These are phyloP conservation scores for Caenorhabditis macrosperma DNA, from an alignment of 2,888 invertebrate species.

Conservation along the genomic window DNA sequence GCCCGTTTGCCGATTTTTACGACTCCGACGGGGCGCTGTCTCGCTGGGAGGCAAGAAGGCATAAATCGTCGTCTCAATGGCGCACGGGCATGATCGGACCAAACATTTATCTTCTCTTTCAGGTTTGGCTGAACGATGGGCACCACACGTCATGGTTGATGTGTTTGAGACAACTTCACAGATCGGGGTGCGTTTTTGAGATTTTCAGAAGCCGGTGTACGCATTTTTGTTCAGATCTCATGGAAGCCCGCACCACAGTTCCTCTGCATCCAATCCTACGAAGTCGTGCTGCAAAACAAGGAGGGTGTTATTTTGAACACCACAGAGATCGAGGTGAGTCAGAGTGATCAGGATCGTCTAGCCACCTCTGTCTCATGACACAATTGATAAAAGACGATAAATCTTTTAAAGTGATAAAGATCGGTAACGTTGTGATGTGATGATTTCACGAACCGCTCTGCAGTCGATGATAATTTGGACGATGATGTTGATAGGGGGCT, in stretches of 20 bases:
- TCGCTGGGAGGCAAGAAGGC: neutral
- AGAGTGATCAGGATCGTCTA: neutral
- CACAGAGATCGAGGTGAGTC: slow-evolving; percentile 42
- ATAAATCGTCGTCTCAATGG: slow-evolving; percentile 33
- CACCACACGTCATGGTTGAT: slow-evolving; percentile 46
- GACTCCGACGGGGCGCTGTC: neutral
- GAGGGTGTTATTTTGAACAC: slow-evolving; percentile 34
- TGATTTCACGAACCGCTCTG: neutral
- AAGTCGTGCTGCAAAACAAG: slow-evolving; percentile 23
- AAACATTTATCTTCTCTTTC: slow-evolving; percentile 23
- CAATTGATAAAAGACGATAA: neutral
- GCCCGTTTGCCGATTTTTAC: neutral
- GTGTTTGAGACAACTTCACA: slow-evolving; percentile 33
- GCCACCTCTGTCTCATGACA: neutral
- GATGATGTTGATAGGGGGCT: neutral
- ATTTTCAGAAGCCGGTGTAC: neutral
- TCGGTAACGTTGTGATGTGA: slow-evolving; percentile 14
- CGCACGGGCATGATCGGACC: neutral
- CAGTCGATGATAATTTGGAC: neutral
- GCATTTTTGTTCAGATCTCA: neutral
- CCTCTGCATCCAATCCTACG: slow-evolving; percentile 47
- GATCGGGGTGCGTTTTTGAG: slow-evolving; percentile 27
- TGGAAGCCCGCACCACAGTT: slow-evolving; percentile 38
- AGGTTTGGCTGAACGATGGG: slow-evolving; percentile 54
- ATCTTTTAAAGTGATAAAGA: slow-evolving; percentile 11